phyloP scores from a whole-genome alignment of 2,113 vertebrate species.

The Labrus mixtus region DNA sequence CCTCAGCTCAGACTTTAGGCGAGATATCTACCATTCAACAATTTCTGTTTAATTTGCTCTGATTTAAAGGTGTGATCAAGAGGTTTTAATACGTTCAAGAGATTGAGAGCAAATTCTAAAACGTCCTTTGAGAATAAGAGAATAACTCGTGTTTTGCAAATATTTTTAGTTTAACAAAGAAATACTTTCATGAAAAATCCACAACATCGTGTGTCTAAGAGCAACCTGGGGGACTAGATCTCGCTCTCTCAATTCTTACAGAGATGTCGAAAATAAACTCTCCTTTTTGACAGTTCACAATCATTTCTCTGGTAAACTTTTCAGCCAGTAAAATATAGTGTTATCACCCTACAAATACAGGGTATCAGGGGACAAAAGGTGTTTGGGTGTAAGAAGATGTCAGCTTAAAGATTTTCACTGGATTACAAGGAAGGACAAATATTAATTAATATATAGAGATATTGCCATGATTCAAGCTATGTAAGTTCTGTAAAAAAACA shows the following conservation, averaged over 20 bases:
- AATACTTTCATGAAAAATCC: slow-evolving; percentile 8
- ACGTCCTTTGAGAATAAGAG: slow-evolving; percentile 3
- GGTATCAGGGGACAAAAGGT: no score
- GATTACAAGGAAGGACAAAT: no score
- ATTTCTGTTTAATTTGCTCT: slow-evolving; percentile 18
- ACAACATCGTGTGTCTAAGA: slow-evolving; percentile 37
- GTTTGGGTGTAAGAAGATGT: no score
- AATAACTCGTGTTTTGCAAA: slow-evolving; percentile 1
- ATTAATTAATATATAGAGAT: no score
- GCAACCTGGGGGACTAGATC: slow-evolving; percentile 13
- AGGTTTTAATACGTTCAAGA: background rate
- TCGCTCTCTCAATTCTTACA: slow-evolving; percentile 25
- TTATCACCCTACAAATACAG: background rate
- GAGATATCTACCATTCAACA: slow-evolving; percentile 15
- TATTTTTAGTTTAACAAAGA: slow-evolving; percentile 9
- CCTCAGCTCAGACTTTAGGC: slow-evolving; percentile 5
- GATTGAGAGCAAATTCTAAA: slow-evolving; percentile 1
- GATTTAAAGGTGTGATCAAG: background rate
- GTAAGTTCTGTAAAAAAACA: no score
- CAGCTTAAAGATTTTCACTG: no score
- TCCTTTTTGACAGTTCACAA: slow-evolving; percentile 1
- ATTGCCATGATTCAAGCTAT: no score
- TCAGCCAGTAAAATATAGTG: background rate
- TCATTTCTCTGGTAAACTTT: slow-evolving; percentile 3
- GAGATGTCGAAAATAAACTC: slow-evolving; percentile 24